Percentiles rank a stretch among this genome's conserved stretches.
Conservation (phyloP, 2,888 invertebrate genomes). For the Tipula helvola region DNA sequence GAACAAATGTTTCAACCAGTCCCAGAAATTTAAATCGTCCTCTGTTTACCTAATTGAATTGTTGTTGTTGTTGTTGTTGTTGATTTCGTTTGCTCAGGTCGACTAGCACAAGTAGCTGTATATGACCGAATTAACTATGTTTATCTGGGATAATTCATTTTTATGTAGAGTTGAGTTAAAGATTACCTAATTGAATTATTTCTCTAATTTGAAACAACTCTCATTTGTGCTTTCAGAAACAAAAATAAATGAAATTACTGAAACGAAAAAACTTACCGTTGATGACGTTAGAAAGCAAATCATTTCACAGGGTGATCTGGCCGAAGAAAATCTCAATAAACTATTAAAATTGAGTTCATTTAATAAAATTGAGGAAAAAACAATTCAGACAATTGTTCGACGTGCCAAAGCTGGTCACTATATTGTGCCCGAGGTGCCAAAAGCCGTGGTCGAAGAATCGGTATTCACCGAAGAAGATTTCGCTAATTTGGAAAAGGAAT, state of each 20-base stretch:
- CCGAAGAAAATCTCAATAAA: constrained; percentile 6
- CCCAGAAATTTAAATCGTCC: no score
- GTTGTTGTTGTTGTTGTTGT: no score
- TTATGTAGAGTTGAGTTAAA: no score
- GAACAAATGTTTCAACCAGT: no score
- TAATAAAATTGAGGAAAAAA: background rate
- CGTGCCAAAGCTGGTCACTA: constrained; percentile 6
- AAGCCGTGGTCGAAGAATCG: background rate
- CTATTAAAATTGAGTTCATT: background rate
- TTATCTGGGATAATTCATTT: no score
- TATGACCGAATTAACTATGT: no score
- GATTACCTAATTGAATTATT: no score
- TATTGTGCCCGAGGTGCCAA: background rate
- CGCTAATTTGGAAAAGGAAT: constrained; percentile 7
- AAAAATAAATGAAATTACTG: background rate
- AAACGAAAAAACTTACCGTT: background rate
- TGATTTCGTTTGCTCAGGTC: no score
- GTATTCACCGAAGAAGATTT: constrained; percentile 10
- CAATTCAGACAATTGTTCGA: background rate
- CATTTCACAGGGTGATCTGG: background rate
- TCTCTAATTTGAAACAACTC: background rate
- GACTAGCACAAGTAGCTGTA: no score
- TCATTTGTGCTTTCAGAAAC: background rate
- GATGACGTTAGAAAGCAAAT: background rate
- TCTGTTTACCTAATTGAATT: no score